phyloP scores from a whole-genome alignment of 2,113 vertebrate species.

The Etia nguti region DNA sequence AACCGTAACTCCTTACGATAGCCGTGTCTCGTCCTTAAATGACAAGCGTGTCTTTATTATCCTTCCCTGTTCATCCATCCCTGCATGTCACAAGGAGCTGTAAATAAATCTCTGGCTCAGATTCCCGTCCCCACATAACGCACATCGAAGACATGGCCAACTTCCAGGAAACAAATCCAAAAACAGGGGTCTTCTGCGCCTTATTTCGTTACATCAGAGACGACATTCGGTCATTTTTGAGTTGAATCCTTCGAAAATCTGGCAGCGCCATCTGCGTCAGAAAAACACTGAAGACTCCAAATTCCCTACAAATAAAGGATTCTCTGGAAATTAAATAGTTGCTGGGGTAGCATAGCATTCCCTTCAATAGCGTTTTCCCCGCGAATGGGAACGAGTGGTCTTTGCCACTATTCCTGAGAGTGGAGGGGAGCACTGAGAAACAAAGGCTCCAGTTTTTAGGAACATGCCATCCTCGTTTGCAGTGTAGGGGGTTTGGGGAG shows the following conservation, averaged over 20 bases:
- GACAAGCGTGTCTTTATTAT: background rate
- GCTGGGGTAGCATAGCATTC: constrained; percentile 51
- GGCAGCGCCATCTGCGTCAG: background rate
- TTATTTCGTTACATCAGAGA: constrained; percentile 13
- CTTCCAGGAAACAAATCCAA: constrained; percentile 57
- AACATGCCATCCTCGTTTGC: constrained; percentile 79
- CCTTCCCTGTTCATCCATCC: background rate
- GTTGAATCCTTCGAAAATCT: constrained; percentile 32
- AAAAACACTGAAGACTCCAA: constrained; percentile 25
- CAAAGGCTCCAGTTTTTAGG: constrained; percentile 76
- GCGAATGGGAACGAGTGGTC: constrained; percentile 61
- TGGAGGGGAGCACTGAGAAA: constrained; percentile 77
- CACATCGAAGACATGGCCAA: constrained; percentile 53
- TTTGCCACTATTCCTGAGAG: constrained; percentile 77
- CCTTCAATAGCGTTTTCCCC: constrained; percentile 53
- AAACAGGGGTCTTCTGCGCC: constrained; percentile 19
- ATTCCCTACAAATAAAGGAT: constrained; percentile 16
- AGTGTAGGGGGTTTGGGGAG: constrained; percentile 77
- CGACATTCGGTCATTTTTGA: constrained; percentile 12
- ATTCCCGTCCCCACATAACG: constrained; percentile 10
- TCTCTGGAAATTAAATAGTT: constrained; percentile 39
- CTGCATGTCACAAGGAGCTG: background rate
- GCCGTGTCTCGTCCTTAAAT: background rate
- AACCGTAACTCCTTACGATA: background rate
- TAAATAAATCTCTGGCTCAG: constrained; percentile 8